Percentiles rank a stretch among this genome's conserved stretches.
Evolutionary conservation across 2,113 vertebrate genomes (phyloP).

Genomic region (Chloroceryle aenea): DNA sequence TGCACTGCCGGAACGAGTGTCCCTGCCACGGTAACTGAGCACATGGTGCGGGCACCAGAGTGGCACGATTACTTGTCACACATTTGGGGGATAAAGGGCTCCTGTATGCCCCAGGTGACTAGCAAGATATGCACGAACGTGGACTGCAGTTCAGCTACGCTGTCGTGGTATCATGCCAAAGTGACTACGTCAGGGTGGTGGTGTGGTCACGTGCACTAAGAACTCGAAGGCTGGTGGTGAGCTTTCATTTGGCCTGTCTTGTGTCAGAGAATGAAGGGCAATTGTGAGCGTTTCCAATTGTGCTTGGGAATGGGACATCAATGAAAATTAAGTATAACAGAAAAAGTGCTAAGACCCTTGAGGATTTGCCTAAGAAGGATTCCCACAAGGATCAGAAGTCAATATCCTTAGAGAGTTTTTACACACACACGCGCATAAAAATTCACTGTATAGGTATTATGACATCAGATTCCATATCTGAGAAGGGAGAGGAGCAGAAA

Average conservation of each 20-base stretch:
- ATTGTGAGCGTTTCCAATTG: fast-evolving
- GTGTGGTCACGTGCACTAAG: background rate
- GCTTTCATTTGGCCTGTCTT: background rate
- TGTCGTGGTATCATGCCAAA: fast-evolving
- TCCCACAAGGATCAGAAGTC: background rate
- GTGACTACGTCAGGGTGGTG: background rate
- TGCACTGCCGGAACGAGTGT: background rate
- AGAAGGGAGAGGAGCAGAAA: background rate
- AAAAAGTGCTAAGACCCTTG: background rate
- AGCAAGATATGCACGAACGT: background rate
- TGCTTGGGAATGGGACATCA: background rate
- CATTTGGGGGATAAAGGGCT: background rate
- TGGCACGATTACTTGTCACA: background rate
- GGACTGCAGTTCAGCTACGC: background rate
- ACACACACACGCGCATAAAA: background rate
- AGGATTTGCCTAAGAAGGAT: background rate
- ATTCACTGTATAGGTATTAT: background rate
- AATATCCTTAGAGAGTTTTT: background rate
- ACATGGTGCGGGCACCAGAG: background rate
- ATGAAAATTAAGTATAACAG: background rate
- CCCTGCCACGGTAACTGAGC: background rate
- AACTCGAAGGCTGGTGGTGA: background rate
- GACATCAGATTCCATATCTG: background rate
- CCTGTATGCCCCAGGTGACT: fast-evolving
- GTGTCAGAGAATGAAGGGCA: background rate